Evolutionary conservation across 2,113 vertebrate species (phyloP), one percentile per base, ranked within the genome.

Genomic region (Coryphaenoides rupestris): DNA sequence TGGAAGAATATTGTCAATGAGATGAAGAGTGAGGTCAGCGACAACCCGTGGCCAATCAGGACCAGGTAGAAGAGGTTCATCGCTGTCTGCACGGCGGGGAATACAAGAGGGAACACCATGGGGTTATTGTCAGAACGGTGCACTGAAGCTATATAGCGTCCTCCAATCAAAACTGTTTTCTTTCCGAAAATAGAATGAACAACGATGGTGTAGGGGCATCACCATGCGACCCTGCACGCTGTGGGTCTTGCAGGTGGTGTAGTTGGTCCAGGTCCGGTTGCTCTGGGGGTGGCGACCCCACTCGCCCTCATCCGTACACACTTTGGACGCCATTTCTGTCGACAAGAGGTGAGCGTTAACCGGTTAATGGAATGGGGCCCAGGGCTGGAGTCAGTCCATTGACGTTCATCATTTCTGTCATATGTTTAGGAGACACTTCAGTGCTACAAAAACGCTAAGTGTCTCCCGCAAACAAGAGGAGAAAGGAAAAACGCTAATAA

Each of bases 1-100:
- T 98, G 92, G 81, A 94, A 97, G 83, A 99, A 99, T 84, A 99
- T 98, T 62, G 85, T 92, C 55, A 99, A 90, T 3, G 97, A 99
- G 72, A 96, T 91, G 63, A 96, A 83, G 68, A 99, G 79, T 0
- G 96, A 98, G 22, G 88, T 87, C 68, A 99, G 84, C 0, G 97
- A 99, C 62, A 99, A 85, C 56, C 93, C 95, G 0, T 99, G 94
- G 64, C 97, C 96, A 0, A 96, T 98, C 82, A 98, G 92, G 22
- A 92, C 90, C 90, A 99, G 72, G 76, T 98, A 99, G 81, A 94
- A 97, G 72, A 97, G 86, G 72, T 95, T 98, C 85, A 97, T 75
- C 1, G 92, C 90, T 2, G 88, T 92, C 94, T 98, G 79, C 28
- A 89, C 9, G 33, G 46, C 4, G 7, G 46, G 19, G 5, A 60